A percentile compares a stretch with the other conserved stretches of the same genome.
Conservation (phyloP, 2,113 vertebrate species). For the Platichthys flesus region DNA sequence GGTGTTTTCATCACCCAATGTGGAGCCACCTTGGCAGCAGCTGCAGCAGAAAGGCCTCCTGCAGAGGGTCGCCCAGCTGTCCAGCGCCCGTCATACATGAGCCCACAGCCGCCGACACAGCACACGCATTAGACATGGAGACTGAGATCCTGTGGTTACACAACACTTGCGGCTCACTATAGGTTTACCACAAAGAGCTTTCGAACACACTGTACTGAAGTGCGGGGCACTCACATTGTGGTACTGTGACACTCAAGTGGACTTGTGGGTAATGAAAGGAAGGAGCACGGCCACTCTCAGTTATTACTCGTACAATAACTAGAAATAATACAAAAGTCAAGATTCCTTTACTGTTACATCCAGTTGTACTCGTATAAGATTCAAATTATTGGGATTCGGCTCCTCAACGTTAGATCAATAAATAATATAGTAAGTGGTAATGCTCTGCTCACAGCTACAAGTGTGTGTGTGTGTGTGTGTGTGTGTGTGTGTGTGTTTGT, state of each 20-base stretch:
- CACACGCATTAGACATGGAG: slow-evolving; percentile 22
- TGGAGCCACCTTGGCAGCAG: slow-evolving; percentile 51
- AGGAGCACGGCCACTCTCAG: background rate
- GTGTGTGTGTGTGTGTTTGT: too few relatives aligned
- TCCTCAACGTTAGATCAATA: too few relatives aligned
- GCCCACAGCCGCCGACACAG: slow-evolving; percentile 29
- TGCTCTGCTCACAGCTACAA: background rate
- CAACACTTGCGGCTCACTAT: background rate
- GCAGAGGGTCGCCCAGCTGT: slow-evolving; percentile 49
- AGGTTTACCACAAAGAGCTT: background rate
- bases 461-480: too few relatives aligned
- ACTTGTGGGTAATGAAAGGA: background rate
- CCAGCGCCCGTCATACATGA: slow-evolving; percentile 7
- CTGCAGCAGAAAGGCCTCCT: slow-evolving; percentile 53
- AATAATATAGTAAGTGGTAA: too few relatives aligned
- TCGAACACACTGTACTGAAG: background rate
- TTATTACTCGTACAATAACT: background rate
- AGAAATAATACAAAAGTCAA: too few relatives aligned
- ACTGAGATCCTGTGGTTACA: background rate
- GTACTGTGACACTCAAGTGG: background rate
- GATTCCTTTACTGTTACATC: too few relatives aligned
- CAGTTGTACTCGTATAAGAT: too few relatives aligned
- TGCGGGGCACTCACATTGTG: background rate
- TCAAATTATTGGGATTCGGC: too few relatives aligned
- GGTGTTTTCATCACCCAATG: slow-evolving; percentile 30